Base-by-base conservation (phyloP, 2,888 invertebrate species). In the Drosophila villosipedis region DNA sequence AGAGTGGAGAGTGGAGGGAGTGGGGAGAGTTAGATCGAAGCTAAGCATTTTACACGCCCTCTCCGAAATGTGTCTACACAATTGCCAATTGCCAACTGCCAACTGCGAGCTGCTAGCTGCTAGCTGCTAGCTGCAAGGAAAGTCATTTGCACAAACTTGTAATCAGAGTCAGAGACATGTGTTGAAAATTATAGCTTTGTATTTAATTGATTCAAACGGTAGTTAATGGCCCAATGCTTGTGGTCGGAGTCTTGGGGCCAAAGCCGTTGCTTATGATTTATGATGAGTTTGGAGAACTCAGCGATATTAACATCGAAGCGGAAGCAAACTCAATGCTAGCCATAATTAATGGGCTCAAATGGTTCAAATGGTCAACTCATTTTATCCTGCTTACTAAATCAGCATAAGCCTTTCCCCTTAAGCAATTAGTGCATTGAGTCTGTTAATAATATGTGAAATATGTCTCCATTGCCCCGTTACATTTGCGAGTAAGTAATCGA, bases 181-280 rank as follows among this genome's bases (percentile, higher is more conserved):
- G 50, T 55, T 61, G 66, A 73, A 81, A 81, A 83, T 83, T 75
- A 84, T 77, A 47, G 72, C 72, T 72, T 58, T 53, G 71, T 60
- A 74, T 69, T 71, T 79, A 73, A 83, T 81, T 72, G 84, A 73
- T 87, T 79, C 77, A 53, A 83, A 83, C 82, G 82, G 82, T 84
- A 84, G 73, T 77, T 84, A 68, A 85, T 85, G 76, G 70, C 53
- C 25, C 53, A 30, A 59, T 80, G 63, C 59, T 50, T 49, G 69
- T 73, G 65, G 64, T 37, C 52, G n/a, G 25, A 14, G 28, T 14
- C 28, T 16, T 31, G 22, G 43, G 22, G 47, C n/a, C 43, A 57
- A 61, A 67, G 47, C 49, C 33, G 53, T 53, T 65, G 41, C 52
- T 39, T 54, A 70, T 67, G 57, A 74, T 68, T 74, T 68, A 68